Conservation (phyloP, 1,140 invertebrate genomes). For the Macrobrachium nipponense region DNA sequence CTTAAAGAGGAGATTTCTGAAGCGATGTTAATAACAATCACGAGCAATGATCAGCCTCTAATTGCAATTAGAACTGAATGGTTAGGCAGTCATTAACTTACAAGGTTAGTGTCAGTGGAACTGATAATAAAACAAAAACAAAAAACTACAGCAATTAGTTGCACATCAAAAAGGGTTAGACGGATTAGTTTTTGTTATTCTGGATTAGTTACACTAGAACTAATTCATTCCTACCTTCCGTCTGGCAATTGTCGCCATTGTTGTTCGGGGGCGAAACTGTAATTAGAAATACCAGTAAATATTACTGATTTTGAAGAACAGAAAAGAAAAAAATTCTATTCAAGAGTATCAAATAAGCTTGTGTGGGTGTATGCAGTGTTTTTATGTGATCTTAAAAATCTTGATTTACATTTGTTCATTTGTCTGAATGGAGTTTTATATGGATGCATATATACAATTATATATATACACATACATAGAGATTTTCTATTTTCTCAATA, state of each 20-base stretch:
- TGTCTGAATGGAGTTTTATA: too few species aligned
- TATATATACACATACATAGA: background rate
- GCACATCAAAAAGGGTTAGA: background rate
- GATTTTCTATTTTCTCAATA: too few species aligned
- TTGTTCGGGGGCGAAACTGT: conserved; percentile 48
- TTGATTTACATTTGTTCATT: too few species aligned
- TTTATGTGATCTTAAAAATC: too few species aligned
- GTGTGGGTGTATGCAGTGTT: too few species aligned
- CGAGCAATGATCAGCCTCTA: too few species aligned
- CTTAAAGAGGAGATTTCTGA: too few species aligned
- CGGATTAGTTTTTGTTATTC: background rate
- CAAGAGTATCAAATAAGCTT: background rate
- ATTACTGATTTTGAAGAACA: background rate
- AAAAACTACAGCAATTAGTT: background rate
- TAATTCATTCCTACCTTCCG: conserved; percentile 41
- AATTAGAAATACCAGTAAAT: conserved; percentile 5
- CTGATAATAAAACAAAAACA: too few species aligned
- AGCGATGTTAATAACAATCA: too few species aligned
- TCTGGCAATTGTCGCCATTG: conserved; percentile 52
- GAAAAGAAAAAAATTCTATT: background rate
- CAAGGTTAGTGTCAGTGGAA: too few species aligned
- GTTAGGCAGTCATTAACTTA: too few species aligned
- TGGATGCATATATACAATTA: background rate
- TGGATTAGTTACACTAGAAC: background rate
- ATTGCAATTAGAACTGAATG: too few species aligned